Conservation (phyloP, 2,113 vertebrate species). For the Pelodiscus sinensis region DNA sequence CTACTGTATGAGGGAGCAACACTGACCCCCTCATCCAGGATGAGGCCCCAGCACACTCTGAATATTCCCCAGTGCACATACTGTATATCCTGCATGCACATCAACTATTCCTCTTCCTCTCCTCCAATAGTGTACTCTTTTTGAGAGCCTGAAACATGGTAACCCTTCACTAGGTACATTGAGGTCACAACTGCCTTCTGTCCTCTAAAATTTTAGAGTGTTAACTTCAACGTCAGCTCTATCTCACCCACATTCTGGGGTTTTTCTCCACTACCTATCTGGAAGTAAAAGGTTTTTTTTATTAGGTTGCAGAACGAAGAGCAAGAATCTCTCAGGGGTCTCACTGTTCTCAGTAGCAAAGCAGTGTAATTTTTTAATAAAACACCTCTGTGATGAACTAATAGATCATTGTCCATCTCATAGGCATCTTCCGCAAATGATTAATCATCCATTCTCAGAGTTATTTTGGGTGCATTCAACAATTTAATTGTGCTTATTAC, state of each 20-base stretch:
- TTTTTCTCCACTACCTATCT: background rate
- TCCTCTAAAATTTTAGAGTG: background rate
- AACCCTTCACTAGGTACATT: background rate
- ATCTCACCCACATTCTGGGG: background rate
- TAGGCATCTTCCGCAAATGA: conserved; percentile 1
- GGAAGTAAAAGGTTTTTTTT: conserved; percentile 22
- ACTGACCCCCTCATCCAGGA: background rate
- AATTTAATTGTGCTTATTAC: background rate
- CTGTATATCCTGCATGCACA: too few species aligned
- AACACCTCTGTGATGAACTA: conserved; percentile 34
- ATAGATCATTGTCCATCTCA: conserved; percentile 44
- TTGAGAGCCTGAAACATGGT: background rate
- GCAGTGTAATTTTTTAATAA: conserved; percentile 13
- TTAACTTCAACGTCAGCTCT: background rate
- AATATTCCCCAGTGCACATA: background rate
- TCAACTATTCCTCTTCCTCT: background rate
- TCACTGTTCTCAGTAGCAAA: conserved; percentile 10
- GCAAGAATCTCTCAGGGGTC: conserved; percentile 50
- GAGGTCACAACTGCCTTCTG: background rate
- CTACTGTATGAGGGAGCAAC: background rate
- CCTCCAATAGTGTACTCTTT: background rate
- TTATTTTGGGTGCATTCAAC: background rate
- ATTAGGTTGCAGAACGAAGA: conserved; percentile 66
- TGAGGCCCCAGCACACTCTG: background rate
- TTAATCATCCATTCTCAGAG: background rate